Evolutionary conservation across 2,797 vertebrate genomes (phyloP), one percentile per base, ranked within the genome.

Genomic region (Malurus leucopterus): DNA sequence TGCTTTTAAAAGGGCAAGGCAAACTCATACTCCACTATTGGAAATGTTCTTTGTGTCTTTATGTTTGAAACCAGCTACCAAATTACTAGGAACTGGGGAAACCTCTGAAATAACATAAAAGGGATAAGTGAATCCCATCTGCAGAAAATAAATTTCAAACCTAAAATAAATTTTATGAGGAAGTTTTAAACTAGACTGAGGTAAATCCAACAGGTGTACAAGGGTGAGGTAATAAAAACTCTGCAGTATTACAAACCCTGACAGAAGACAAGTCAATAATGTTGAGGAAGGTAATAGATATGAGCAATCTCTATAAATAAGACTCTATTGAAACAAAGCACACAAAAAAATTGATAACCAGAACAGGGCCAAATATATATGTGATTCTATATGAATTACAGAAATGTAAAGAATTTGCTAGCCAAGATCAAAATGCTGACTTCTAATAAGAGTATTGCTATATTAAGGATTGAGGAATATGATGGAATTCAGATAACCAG

Each of bases 241-340:
- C 63, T 79, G 26, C 9, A 49, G 21, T 53, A 57, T 53, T 84
- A 67, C 43, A 72, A 82, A 70, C n/a, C 3, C 20, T 73, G 49
- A 53, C 23, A 82, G 51, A 72, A 92, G 21, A 78, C 50, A 75
- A 92, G 47, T 70, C 81, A 90, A 17, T 73, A 81, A 59, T 3
- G 4, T 61, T 79, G 34, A 91, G 50, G 26, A 75, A 86, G 5
- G 29, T 46, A 75, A 72, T 13, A 55, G 22, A 34, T 29, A 81
- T 26, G 21, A 84, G 5, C 13, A 32, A 43, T 70, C 12, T 40
- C 43, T 82, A 20, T 36, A 29, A 73, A 81, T 68, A 78, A 67
- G 14, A 53, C 36, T 73, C 6, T 40, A 8, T 20, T 68, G 71
- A 82, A 76, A 26, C 24, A 62, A 51, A 69, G 11, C 2, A 53